Conservation (phyloP, 2,113 vertebrate genomes). For the Ceyx margarethae region DNA sequence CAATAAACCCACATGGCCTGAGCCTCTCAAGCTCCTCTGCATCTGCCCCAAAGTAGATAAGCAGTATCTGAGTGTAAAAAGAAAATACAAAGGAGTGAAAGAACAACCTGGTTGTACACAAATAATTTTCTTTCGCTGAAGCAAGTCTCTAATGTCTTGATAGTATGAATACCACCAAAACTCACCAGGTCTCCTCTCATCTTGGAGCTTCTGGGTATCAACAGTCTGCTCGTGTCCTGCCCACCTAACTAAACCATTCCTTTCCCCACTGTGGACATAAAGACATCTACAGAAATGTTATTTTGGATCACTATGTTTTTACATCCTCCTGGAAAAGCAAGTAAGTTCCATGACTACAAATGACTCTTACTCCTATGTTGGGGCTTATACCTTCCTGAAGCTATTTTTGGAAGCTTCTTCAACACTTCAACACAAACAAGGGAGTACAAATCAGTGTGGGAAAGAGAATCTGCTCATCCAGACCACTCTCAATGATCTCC, state of each 20-base stretch:
- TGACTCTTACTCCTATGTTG: background rate
- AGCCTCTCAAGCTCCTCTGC: background rate
- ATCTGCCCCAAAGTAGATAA: background rate
- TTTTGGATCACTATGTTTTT: background rate
- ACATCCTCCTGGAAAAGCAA: background rate
- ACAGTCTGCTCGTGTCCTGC: background rate
- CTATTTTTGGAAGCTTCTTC: background rate
- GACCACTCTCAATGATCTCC: background rate
- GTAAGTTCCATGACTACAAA: background rate
- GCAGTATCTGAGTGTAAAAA: background rate
- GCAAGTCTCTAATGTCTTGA: accelerated
- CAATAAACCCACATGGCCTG: background rate
- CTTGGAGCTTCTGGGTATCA: background rate
- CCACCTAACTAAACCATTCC: background rate
- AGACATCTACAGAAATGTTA: background rate
- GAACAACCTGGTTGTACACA: background rate
- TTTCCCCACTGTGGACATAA: background rate
- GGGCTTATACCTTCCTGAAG: background rate
- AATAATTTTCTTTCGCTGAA: background rate
- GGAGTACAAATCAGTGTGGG: background rate
- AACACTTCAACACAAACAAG: background rate
- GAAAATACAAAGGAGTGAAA: background rate
- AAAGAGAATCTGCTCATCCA: background rate
- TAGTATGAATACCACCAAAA: background rate
- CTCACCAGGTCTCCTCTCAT: background rate